A percentile compares a stretch with the other conserved stretches of the same genome.
Evolutionary conservation across 1,140 invertebrate species (phyloP).

Genomic region (Pogonus chalceus): DNA sequence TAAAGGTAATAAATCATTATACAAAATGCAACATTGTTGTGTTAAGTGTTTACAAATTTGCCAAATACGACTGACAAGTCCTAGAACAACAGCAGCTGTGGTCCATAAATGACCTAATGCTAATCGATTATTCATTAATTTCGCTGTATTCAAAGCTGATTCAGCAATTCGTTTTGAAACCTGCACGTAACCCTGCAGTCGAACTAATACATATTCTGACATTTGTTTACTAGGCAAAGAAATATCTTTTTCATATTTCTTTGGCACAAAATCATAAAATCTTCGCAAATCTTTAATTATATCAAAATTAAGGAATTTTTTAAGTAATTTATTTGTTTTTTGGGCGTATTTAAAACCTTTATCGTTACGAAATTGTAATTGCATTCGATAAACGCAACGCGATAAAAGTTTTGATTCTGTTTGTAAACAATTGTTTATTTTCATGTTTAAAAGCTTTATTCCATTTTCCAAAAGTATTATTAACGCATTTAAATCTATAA

Average conservation of each 20-base stretch:
- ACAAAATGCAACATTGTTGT: slow-evolving; percentile 36
- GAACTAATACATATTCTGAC: slow-evolving; percentile 39
- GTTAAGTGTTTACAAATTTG: slow-evolving; percentile 31
- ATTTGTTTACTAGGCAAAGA: slow-evolving; percentile 40
- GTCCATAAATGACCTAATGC: slow-evolving; percentile 39
- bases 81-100: slow-evolving; percentile 33
- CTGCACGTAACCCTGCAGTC: slow-evolving; percentile 39
- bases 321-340: slow-evolving; percentile 37
- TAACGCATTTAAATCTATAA: slow-evolving; percentile 24
- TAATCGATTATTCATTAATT: slow-evolving; percentile 33
- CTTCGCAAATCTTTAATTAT: slow-evolving; percentile 27
- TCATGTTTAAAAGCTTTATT: slow-evolving; percentile 30
- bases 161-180: slow-evolving; percentile 35
- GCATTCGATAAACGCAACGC: slow-evolving; percentile 41
- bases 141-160: slow-evolving; percentile 26
- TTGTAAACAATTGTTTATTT: slow-evolving; percentile 30
- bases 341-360: slow-evolving; percentile 42
- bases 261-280: slow-evolving; percentile 24
- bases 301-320: slow-evolving; percentile 36
- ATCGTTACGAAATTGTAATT: slow-evolving; percentile 40
- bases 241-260: slow-evolving; percentile 17
- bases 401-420: slow-evolving; percentile 37
- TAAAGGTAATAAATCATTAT: slow-evolving; percentile 34
- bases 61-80: slow-evolving; percentile 38
- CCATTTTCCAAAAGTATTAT: slow-evolving; percentile 18